Conservation (phyloP, 2,888 invertebrate genomes). For the Athetis lepigone region DNA sequence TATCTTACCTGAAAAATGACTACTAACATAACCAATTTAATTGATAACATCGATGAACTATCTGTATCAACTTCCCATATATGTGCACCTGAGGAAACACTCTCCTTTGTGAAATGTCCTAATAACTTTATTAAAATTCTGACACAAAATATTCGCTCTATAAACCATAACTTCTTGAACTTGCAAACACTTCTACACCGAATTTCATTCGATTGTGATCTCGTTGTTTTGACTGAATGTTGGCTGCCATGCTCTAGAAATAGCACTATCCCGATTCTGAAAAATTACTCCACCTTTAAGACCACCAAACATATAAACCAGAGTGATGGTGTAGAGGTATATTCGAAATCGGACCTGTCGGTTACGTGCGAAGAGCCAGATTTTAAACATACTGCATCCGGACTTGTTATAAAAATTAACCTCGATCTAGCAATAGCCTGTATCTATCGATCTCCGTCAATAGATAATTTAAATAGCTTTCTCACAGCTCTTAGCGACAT, state of each 20-base stretch:
- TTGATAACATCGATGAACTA: conserved; percentile 1
- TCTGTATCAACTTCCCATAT: not conserved
- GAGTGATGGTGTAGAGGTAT: not conserved
- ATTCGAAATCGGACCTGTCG: not conserved
- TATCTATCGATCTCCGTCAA: conserved; percentile 3
- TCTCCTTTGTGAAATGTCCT: not conserved
- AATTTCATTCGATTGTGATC: conserved; percentile 1
- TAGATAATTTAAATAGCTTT: not conserved
- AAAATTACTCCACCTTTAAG: not conserved
- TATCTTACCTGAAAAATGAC: not conserved
- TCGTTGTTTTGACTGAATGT: not conserved
- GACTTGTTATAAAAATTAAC: not conserved
- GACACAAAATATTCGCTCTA: conserved; percentile 1
- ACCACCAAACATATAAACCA: conserved; percentile 6
- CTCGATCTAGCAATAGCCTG: not conserved
- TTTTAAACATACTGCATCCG: not conserved
- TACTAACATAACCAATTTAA: not conserved
- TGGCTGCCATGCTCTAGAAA: conserved; percentile 2
- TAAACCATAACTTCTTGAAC: conserved; percentile 22
- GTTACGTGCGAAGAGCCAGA: conserved; percentile 1
- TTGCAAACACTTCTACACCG: conserved; percentile 16
- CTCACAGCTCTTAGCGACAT: not conserved
- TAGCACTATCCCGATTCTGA: not conserved
- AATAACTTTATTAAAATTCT: not conserved
- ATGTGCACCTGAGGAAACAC: conserved; percentile 1